These are phyloP conservation scores for Mormoops blainvillei DNA, from an alignment of 2,113 vertebrate species.

Conservation along the genomic window DNA sequence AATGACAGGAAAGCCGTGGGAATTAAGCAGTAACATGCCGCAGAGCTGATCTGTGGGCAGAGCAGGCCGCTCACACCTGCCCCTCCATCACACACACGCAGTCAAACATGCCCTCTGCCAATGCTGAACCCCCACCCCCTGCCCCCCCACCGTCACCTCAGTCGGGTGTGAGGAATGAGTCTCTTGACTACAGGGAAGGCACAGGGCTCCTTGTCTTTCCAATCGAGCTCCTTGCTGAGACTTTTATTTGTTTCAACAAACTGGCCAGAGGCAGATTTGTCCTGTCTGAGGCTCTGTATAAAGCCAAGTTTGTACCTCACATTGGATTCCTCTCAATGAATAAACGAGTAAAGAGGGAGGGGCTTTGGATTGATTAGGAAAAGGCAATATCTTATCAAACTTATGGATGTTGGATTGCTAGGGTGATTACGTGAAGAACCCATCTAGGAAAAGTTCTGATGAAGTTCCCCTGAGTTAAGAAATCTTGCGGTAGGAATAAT, in stretches of 20 bases:
- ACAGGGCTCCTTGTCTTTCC: constrained; percentile 34
- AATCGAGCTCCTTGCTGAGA: neutral
- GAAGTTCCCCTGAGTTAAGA: neutral
- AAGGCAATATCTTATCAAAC: neutral
- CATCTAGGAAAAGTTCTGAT: neutral
- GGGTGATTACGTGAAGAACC: neutral
- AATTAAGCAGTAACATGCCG: neutral
- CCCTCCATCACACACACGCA: too few relatives aligned
- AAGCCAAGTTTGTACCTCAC: neutral
- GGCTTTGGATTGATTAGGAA: neutral
- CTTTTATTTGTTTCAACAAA: constrained; percentile 44
- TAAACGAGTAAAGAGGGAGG: neutral
- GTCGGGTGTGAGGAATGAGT: neutral
- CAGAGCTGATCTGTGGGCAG: neutral
- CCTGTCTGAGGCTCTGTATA: neutral
- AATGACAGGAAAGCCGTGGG: neutral
- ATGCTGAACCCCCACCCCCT: accelerated
- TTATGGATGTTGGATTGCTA: neutral
- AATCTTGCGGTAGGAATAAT: neutral
- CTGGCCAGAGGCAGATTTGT: neutral
- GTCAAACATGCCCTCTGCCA: neutral
- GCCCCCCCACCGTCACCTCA: neutral
- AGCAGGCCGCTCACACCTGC: neutral
- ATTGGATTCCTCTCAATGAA: neutral
- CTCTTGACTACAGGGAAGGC: constrained; percentile 34